Evolutionary conservation across 2,113 vertebrate species (phyloP), one percentile per base, ranked within the genome.

Genomic region (Thomomys bottae): DNA sequence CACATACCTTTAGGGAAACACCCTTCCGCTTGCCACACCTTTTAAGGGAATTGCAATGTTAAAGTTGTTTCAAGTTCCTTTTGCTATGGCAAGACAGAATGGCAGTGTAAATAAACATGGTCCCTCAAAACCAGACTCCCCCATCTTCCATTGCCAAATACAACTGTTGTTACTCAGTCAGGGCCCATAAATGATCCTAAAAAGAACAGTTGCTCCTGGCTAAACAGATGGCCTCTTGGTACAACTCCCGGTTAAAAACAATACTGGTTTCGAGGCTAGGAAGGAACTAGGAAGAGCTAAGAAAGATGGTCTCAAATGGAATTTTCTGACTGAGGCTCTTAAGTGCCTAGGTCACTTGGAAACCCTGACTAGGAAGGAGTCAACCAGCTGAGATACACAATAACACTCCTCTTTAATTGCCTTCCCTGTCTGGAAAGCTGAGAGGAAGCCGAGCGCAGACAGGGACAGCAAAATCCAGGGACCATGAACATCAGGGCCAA

Each of bases 61-160:
- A 49, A 49, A 77, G 26, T 77, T 88, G 72, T 91, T 94, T 86
- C 57, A 18, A 80, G 82, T 76, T 88, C 84, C 61, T 87, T 71
- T 89, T 89, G 36, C 78, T 11, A 6, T 20, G 45, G 21, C 45
- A 80, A 83, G 32, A 85, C 17, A 67, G 75, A 80, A 67, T 4
- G 94, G 54, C 71, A 30, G 1, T 3, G 36, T 42, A 81, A 30
- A 68, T 75, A 45, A 8, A 45, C 45, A 78, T 0, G 32, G 67
- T 38, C 75, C 42, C 36, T 73, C 77, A 0, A 0, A 10, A 32
- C 32, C 10, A 73, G 23, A 81, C 20, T 57, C 63, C 84, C 84
- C 84, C 84, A 23, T 63, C 30, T 63, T 59, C 76, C 32, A 8
- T 34, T 42, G 34, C 75, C 84, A 95, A 76, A 63, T 8, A 5